Evolutionary conservation across 1,140 invertebrate genomes (phyloP), one percentile per base, ranked within the genome.

Genomic region (Macrobrachium nipponense): DNA sequence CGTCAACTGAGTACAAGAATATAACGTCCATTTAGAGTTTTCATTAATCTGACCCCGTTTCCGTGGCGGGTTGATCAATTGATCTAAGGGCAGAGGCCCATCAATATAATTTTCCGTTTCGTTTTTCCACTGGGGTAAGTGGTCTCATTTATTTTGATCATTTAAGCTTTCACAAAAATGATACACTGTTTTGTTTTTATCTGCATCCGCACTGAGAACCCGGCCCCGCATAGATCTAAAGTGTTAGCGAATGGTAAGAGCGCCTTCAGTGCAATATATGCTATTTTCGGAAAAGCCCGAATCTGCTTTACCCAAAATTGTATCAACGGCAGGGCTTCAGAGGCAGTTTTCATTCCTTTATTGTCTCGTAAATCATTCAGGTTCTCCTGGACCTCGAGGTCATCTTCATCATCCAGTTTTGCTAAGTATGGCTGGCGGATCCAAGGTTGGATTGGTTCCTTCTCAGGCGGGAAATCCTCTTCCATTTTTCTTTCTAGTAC

Each of bases 291-390:
- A 44, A 76, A 76, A 76, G 27, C 27, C 44, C 51, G 58, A 51
- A 78, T 78, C 76, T 60, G 43, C 76, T 78, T 78, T 51, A 58
- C 76, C 76, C 76, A 78, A 78, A 78, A 78, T 78, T 59, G 76
- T 78, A 15, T 78, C 76, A 78, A 60, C 51, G 44, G 51, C 76
- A 78, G 51, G 51, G 76, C 51, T 78, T 11, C 66, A 70, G 8
- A 72, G 8, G 20, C 14, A 2, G 20, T 14, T 72, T 72, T 72
- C 20, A 14, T 12, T 8, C 20, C 68, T 20, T 72, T 5, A 12
- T 72, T 72, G 20, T 2, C 5, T 72, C 2, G 20, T 5, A 72
- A 20, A 14, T 72, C 68, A 72, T 5, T 36, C 68, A 72, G 68
- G 68, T 76, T 51, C 73, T 76, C 27, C 73, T 76, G 73, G 73